These are phyloP conservation scores for Gymnosoma rotundatum DNA, from an alignment of 2,888 invertebrate genomes.

Conservation along the genomic window DNA sequence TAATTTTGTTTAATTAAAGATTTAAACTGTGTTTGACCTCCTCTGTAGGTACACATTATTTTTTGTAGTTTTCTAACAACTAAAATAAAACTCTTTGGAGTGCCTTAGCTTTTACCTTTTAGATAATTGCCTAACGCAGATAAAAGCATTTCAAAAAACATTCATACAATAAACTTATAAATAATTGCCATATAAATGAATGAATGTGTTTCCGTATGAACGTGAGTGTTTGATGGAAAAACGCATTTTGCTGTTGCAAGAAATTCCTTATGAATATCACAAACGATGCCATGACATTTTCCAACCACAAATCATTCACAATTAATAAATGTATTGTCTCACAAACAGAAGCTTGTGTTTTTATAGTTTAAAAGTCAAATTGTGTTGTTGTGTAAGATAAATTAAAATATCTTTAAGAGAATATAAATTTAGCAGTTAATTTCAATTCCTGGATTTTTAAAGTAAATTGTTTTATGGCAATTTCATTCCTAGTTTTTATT, in stretches of 20 bases:
- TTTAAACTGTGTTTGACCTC: too few species aligned
- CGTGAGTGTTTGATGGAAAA: conserved; percentile 23
- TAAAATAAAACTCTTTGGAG: not conserved
- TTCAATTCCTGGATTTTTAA: too few species aligned
- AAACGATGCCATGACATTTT: conserved; percentile 51
- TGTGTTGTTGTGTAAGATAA: conserved; percentile 8
- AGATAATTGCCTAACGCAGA: conserved; percentile 29
- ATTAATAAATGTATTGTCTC: conserved; percentile 57
- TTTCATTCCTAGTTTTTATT: too few species aligned
- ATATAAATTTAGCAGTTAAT: too few species aligned
- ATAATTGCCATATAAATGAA: conserved; percentile 51
- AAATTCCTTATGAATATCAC: conserved; percentile 18
- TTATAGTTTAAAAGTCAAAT: not conserved
- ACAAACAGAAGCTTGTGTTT: conserved; percentile 13
- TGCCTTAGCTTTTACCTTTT: not conserved
- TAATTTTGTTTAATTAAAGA: too few species aligned
- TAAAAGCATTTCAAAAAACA: conserved; percentile 34
- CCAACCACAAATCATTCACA: conserved; percentile 63
- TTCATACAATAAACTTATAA: conserved; percentile 47
- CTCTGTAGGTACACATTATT: too few species aligned
- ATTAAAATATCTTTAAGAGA: not conserved
- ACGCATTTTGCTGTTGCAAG: conserved; percentile 44
- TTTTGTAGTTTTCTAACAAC: not conserved
- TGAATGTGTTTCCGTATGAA: conserved; percentile 23
- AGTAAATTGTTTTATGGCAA: too few species aligned